Evolutionary conservation across 2,888 invertebrate species (phyloP).

Genomic region (Pristionchus arcanus): DNA sequence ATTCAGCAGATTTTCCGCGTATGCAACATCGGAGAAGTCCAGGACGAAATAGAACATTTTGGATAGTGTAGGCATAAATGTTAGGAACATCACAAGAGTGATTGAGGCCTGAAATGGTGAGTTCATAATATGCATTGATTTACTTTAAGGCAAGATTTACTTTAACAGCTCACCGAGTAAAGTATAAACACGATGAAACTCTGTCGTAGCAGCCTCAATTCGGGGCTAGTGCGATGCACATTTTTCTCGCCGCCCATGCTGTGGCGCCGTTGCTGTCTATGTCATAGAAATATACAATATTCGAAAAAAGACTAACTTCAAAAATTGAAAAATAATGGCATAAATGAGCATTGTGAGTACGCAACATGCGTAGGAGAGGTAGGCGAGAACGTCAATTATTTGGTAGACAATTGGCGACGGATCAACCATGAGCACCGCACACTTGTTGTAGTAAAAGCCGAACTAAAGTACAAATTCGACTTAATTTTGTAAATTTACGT

Average conservation of each 20-base stretch:
- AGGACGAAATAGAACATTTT: too few species aligned
- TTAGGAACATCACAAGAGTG: too few species aligned
- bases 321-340: not conserved
- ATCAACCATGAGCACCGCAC: not conserved
- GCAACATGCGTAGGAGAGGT: not conserved
- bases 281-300: not conserved
- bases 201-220: not conserved
- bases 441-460: not conserved
- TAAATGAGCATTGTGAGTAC: not conserved
- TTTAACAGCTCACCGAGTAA: not conserved
- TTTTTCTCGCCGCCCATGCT: not conserved
- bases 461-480: too few species aligned
- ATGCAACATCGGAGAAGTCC: too few species aligned
- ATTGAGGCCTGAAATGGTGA: too few species aligned
- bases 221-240: not conserved
- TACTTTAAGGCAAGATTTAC: too few species aligned
- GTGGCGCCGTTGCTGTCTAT: not conserved
- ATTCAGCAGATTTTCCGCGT: too few species aligned
- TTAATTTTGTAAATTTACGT: too few species aligned
- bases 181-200: not conserved
- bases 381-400: not conserved
- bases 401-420: not conserved
- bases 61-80: too few species aligned
- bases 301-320: not conserved
- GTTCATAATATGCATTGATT: too few species aligned